phyloP scores from a whole-genome alignment of 2,888 invertebrate species.

The Barypeithes pellucidus region DNA sequence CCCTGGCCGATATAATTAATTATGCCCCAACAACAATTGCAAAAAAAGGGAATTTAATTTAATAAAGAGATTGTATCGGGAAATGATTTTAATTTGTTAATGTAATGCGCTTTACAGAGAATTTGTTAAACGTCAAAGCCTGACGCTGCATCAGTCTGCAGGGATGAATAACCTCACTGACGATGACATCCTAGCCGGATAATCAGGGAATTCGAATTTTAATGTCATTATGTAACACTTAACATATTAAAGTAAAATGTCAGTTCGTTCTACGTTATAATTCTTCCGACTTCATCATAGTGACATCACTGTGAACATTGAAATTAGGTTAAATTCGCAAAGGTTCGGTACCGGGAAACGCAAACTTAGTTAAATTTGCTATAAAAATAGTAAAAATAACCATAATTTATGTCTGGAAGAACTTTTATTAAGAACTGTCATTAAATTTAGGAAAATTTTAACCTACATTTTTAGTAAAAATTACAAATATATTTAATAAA shows the following conservation, averaged over 20 bases:
- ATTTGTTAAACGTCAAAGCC: constrained; percentile 4
- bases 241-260: background rate
- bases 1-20: background rate
- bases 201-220: background rate
- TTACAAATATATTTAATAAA: too few relatives aligned
- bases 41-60: constrained; percentile 19
- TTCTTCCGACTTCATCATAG: too few relatives aligned
- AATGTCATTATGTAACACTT: background rate
- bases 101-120: constrained; percentile 27
- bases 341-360: too few relatives aligned
- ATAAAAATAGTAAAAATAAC: too few relatives aligned
- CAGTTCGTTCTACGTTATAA: too few relatives aligned
- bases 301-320: too few relatives aligned
- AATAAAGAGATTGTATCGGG: constrained; percentile 25
- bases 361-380: too few relatives aligned
- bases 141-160: constrained; percentile 13
- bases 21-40: background rate
- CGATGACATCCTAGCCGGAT: background rate
- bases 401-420: too few relatives aligned
- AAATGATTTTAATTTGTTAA: constrained; percentile 30
- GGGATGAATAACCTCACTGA: constrained; percentile 10
- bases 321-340: too few relatives aligned
- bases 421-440: too few relatives aligned
- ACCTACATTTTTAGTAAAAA: too few relatives aligned
- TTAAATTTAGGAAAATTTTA: too few relatives aligned